phyloP scores from a whole-genome alignment of 2,113 vertebrate species.

The Himantopus leucocephalus region DNA sequence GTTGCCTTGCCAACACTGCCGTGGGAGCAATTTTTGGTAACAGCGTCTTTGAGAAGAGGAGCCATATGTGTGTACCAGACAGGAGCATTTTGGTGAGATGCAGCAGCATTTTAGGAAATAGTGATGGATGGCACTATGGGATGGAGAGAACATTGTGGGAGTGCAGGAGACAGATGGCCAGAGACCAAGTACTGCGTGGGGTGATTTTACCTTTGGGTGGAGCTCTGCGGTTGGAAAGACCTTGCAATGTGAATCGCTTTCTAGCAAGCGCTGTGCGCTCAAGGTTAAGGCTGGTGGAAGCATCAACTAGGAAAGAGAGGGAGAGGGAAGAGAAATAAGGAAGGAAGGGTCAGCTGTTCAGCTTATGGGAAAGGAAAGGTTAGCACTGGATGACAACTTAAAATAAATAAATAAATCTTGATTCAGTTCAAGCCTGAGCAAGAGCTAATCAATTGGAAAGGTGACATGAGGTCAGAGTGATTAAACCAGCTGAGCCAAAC shows the following conservation, averaged over 20 bases:
- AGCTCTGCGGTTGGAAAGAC: slow-evolving; percentile 88
- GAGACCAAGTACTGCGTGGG: slow-evolving; percentile 36
- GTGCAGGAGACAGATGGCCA: slow-evolving; percentile 48
- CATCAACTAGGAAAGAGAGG: slow-evolving; percentile 81
- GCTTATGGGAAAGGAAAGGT: slow-evolving; percentile 50
- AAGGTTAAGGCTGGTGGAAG: slow-evolving; percentile 79
- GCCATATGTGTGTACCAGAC: not conserved
- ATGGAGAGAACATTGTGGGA: slow-evolving; percentile 41
- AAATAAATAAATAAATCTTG: slow-evolving; percentile 25
- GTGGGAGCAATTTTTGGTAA: not conserved
- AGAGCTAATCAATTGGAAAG: slow-evolving; percentile 45
- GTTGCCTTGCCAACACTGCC: not conserved
- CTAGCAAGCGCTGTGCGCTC: slow-evolving; percentile 84
- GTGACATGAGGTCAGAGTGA: slow-evolving; percentile 8
- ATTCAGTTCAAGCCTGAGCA: slow-evolving; percentile 38
- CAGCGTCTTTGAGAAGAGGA: not conserved
- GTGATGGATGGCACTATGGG: slow-evolving; percentile 47
- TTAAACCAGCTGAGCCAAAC: slow-evolving; percentile 50
- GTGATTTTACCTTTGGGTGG: slow-evolving; percentile 85
- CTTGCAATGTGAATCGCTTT: slow-evolving; percentile 90
- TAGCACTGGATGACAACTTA: slow-evolving; percentile 20
- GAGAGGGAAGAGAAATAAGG: slow-evolving; percentile 69
- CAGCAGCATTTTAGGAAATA: not conserved
- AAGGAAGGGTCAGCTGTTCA: slow-evolving; percentile 66
- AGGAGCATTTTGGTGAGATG: not conserved